These are phyloP conservation scores for Diabrotica undecimpunctata DNA, from an alignment of 1,140 invertebrate species.

Conservation along the genomic window DNA sequence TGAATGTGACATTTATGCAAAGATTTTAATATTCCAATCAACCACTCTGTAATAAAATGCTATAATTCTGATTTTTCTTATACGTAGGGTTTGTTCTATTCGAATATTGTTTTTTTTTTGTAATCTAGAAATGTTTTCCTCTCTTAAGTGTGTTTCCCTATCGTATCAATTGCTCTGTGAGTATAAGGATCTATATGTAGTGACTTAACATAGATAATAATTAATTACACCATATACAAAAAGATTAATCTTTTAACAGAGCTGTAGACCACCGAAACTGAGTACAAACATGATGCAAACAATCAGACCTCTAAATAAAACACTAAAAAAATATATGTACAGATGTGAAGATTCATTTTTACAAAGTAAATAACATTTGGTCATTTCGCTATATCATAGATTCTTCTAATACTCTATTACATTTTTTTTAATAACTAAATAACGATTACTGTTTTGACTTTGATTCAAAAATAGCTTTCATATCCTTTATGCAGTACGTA, in stretches of 20 bases:
- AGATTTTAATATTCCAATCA: no score
- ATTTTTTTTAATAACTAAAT: conserved; percentile 7
- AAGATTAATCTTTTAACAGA: not conserved
- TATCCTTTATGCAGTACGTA: conserved; percentile 69
- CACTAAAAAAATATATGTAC: not conserved
- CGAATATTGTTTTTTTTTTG: no score
- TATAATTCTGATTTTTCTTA: no score
- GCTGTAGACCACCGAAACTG: not conserved
- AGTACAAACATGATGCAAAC: not conserved
- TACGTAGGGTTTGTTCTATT: no score
- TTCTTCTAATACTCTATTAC: conserved; percentile 3
- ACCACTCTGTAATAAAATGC: no score
- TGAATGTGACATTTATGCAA: no score
- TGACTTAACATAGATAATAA: not conserved
- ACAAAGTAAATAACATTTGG: conserved; percentile 14
- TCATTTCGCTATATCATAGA: conserved; percentile 15
- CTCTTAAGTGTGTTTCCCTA: no score
- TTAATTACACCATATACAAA: not conserved
- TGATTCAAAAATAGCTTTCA: conserved; percentile 73
- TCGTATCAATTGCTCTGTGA: no score
- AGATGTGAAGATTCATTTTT: conserved; percentile 4
- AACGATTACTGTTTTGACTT: conserved; percentile 49
- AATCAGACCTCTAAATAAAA: conserved; percentile 8
- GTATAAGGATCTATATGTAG: not conserved
- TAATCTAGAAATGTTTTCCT: no score